These are phyloP conservation scores for Salvelinus fontinalis DNA, from an alignment of 2,113 vertebrate species.

Conservation along the genomic window DNA sequence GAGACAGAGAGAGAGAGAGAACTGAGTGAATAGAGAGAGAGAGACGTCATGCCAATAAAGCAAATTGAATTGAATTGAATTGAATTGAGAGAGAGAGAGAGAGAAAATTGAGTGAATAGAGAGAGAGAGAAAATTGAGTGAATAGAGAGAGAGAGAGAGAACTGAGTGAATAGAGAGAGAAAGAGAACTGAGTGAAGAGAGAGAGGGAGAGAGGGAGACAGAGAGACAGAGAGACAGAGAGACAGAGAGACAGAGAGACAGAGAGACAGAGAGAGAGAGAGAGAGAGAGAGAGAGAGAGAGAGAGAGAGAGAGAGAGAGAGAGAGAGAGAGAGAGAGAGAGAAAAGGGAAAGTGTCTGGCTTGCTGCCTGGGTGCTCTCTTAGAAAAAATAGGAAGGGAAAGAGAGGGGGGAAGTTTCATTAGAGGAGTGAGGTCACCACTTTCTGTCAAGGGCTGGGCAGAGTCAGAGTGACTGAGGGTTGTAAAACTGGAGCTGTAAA, in stretches of 20 bases:
- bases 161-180: slow-evolving; percentile 30
- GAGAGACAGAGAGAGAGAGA: slow-evolving; percentile 26
- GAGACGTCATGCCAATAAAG: too few relatives aligned
- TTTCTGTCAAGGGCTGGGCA: slow-evolving; percentile 40
- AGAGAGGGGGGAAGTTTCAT: slow-evolving; percentile 21
- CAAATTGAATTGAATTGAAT: too few relatives aligned
- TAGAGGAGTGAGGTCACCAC: slow-evolving; percentile 52
- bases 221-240: slow-evolving; percentile 26
- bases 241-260: too few relatives aligned
- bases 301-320: too few relatives aligned
- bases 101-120: too few relatives aligned
- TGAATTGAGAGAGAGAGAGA: slow-evolving; percentile 30
- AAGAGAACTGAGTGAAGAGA: too few relatives aligned
- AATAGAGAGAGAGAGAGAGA: slow-evolving; percentile 19
- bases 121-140: too few relatives aligned
- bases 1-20: slow-evolving; percentile 7
- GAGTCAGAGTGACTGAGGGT: slow-evolving; percentile 22
- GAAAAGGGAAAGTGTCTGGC: slow-evolving; percentile 66
- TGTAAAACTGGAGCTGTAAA: slow-evolving; percentile 36
- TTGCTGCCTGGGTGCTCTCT: slow-evolving; percentile 38
- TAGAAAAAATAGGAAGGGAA: slow-evolving; percentile 3
- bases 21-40: too few relatives aligned
- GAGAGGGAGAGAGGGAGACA: not conserved
- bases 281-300: not conserved
- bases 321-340: slow-evolving; percentile 30